These are phyloP conservation scores for Suillia variegata DNA, from an alignment of 2,888 invertebrate genomes.

Conservation along the genomic window DNA sequence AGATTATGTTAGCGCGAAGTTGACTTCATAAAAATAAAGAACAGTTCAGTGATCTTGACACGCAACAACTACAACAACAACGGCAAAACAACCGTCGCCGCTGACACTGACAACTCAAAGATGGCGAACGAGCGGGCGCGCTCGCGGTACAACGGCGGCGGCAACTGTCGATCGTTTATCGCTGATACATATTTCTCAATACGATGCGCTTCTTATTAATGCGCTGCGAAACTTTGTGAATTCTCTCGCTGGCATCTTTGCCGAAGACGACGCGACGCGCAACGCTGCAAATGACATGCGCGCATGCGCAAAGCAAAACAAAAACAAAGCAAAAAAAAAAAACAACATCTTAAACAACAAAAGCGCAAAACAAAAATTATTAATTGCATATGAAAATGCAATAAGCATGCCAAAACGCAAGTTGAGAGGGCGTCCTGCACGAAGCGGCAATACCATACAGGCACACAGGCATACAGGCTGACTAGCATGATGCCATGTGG, in stretches of 20 bases:
- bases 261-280: not conserved
- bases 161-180: slow-evolving; percentile 22
- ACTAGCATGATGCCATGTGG: not conserved
- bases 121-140: not conserved
- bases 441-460: not conserved
- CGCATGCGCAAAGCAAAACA: slow-evolving; percentile 24
- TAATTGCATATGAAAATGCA: slow-evolving; percentile 39
- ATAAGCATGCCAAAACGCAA: slow-evolving; percentile 30
- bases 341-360: too few relatives aligned
- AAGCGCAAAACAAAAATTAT: slow-evolving; percentile 27
- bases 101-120: slow-evolving; percentile 1
- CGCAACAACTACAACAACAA: not conserved
- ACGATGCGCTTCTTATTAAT: slow-evolving; percentile 9
- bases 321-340: slow-evolving; percentile 17
- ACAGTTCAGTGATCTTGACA: not conserved
- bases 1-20: not conserved
- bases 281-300: slow-evolving; percentile 22
- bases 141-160: not conserved
- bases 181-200: slow-evolving; percentile 20
- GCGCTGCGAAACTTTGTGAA: too few relatives aligned
- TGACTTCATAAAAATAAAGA: not conserved
- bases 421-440: slow-evolving; percentile 17
- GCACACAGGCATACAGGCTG: not conserved
- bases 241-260: not conserved
- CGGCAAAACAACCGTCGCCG: not conserved